Percentiles rank a stretch among this genome's conserved stretches.
Evolutionary conservation across 2,797 vertebrate genomes (phyloP).

Genomic region (Steatocranus sp.): DNA sequence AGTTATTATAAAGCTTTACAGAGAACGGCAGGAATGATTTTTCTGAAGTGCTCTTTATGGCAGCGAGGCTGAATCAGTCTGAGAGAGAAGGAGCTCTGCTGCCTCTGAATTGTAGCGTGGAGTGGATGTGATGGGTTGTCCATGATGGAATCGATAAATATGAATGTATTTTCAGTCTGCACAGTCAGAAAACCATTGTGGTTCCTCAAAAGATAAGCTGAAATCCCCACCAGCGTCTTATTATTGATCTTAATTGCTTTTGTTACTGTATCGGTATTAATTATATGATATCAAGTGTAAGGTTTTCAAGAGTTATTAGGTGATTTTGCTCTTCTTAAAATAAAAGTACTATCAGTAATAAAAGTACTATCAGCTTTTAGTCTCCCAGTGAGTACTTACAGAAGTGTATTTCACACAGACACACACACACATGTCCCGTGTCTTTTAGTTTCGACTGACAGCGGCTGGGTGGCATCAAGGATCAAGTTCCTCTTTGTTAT

Average conservation of each 20-base stretch:
- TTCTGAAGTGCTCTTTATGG: not conserved
- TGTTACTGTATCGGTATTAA: not conserved
- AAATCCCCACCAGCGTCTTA: not conserved
- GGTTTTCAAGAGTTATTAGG: not conserved
- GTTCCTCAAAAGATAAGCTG: not conserved
- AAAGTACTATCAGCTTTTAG: not conserved
- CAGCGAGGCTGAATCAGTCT: not conserved
- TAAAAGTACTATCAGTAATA: not conserved
- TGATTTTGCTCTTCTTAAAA: not conserved
- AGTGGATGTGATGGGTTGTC: not conserved
- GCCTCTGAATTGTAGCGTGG: not conserved
- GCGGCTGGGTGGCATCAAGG: not conserved
- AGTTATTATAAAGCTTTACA: not conserved
- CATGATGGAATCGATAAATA: not conserved
- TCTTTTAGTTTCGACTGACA: not conserved
- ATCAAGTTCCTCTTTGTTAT: not conserved
- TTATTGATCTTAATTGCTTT: not conserved
- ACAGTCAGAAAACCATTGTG: not conserved
- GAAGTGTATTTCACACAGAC: not conserved
- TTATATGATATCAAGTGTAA: not conserved
- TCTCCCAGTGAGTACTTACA: not conserved
- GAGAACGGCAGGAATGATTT: not conserved
- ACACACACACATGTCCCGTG: fast-evolving
- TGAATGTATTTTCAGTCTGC: not conserved
- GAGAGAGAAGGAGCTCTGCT: not conserved